A percentile compares a stretch with the other conserved stretches of the same genome.
Evolutionary conservation across 1,140 invertebrate species (phyloP).

Genomic region (Aphaenogaster ashmeadi): DNA sequence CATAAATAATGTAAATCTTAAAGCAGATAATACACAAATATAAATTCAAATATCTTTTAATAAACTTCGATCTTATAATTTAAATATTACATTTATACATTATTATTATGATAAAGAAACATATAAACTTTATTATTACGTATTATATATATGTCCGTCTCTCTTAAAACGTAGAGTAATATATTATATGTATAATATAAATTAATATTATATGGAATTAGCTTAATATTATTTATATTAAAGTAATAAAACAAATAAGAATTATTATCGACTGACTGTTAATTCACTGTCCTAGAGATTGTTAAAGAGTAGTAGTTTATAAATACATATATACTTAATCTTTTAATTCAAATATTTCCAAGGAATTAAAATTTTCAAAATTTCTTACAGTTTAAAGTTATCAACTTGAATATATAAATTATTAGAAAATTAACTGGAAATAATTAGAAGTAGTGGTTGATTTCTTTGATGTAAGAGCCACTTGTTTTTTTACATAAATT

Average conservation of each 20-base stretch:
- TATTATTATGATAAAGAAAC: neutral
- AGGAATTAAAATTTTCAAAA: neutral
- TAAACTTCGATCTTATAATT: neutral
- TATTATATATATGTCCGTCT: neutral
- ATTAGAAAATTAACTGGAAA: neutral
- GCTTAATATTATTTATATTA: neutral
- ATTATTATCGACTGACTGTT: neutral
- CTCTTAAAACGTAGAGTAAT: neutral
- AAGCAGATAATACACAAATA: neutral
- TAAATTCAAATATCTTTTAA: neutral
- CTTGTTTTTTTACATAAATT: conserved; percentile 11
- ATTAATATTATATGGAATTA: neutral
- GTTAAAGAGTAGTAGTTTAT: neutral
- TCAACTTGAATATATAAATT: neutral
- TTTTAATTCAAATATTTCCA: neutral
- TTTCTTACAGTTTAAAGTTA: neutral
- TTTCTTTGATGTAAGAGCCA: neutral
- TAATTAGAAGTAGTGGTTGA: neutral
- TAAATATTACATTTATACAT: neutral
- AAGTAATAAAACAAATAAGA: neutral
- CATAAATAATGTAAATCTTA: conserved; percentile 23
- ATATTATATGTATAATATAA: conserved; percentile 2
- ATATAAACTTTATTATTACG: neutral
- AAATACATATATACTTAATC: neutral
- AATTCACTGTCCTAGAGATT: neutral